Conservation (phyloP, 2,797 vertebrate genomes). For the Dermochelys coriacea region DNA sequence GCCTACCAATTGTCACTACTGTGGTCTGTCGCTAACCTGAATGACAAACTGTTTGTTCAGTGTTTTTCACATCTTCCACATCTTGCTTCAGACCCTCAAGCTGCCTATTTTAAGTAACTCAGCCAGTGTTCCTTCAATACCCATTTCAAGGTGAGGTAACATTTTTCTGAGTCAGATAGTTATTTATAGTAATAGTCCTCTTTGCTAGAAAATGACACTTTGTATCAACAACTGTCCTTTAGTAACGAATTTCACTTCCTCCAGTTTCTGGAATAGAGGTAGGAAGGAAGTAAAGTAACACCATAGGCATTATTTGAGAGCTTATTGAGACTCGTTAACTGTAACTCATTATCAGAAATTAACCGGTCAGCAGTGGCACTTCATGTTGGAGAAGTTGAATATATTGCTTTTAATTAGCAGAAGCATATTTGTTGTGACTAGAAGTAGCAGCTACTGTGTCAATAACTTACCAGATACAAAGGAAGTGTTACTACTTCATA, state of each 20-base stretch:
- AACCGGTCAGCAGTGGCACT: neutral
- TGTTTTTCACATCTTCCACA: neutral
- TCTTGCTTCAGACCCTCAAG: fast-evolving
- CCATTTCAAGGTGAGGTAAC: neutral
- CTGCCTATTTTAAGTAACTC: fast-evolving
- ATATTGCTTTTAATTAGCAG: neutral
- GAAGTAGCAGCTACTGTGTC: neutral
- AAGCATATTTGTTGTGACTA: neutral
- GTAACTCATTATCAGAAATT: neutral
- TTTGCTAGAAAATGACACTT: neutral
- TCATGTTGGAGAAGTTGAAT: neutral
- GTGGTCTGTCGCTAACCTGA: neutral
- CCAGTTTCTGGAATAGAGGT: too few relatives aligned
- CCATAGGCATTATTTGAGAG: fast-evolving
- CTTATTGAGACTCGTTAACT: neutral
- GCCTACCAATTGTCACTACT: neutral
- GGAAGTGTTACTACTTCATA: neutral
- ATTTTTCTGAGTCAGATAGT: neutral
- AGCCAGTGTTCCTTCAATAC: neutral
- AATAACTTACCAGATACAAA: neutral
- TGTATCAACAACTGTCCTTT: neutral
- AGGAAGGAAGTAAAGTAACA: neutral
- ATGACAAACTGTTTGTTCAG: neutral
- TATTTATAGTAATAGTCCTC: neutral
- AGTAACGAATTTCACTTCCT: neutral